Base-by-base conservation (phyloP, 1,140 invertebrate genomes). In the Conopomorpha cramerella region DNA sequence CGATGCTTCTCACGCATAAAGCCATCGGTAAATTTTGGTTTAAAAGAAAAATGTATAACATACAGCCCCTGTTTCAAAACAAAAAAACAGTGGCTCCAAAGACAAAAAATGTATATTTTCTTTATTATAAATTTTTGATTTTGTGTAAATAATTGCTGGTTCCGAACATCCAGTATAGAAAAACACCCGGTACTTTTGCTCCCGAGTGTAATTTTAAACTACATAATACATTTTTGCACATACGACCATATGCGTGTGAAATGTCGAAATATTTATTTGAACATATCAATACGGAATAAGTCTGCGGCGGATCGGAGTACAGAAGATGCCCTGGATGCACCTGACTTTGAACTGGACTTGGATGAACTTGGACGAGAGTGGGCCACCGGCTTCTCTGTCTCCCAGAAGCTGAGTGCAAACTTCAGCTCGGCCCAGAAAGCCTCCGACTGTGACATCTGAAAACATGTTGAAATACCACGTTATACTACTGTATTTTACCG, bases 371-470 rank as follows among this genome's bases (percentile, higher is more conserved):
- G 57, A 2, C 57, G 46, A 8, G 66, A 77, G 53, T 49, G 77
- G 40, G 49, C 54, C 1, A 86, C 79, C 0, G 84, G 83, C 48
- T 89, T 89, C 15, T 81, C 82, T 8, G 76, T 77, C 18, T 78
- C 70, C 77, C 81, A 83, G 42, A 89, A 81, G 39, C 84, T 82
- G 17, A 87, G 41, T 0, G 82, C 78, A 46, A 88, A 89, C 35
- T 66, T 73, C 0, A 86, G 37, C 52, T 89, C 86, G 1, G 80
- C 79, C 45, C 80, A 70, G 13, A 89, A 60, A 2, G 85, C 85
- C 49, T 85, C 79, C 40, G 68, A 68, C 4, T 79, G 78, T 1
- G 81, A 80, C 44, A 88, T 79, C 86, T 88, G 51, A 2, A 49
- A 39, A 37, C n/a, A n/a, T n/a, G n/a, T n/a, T n/a, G n/a, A n/a